phyloP scores from a whole-genome alignment of 2,113 vertebrate species.

The Illadopsis cleaveri region DNA sequence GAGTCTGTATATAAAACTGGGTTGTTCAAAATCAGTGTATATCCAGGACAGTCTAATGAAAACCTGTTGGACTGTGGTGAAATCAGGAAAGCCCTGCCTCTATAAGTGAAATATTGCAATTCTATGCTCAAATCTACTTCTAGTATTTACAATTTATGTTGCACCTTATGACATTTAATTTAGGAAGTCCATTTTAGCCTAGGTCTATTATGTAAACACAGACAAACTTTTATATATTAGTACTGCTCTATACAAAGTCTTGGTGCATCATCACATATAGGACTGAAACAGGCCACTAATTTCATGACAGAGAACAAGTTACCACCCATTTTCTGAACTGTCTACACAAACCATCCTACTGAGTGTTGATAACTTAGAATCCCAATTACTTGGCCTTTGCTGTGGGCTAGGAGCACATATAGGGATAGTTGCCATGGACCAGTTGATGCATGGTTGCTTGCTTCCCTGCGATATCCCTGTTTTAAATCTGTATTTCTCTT shows the following conservation, averaged over 20 bases:
- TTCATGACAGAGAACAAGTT: not conserved
- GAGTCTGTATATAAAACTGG: not conserved
- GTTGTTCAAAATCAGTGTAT: not conserved
- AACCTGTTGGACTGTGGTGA: not conserved
- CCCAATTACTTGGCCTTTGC: not conserved
- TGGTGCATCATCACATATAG: not conserved
- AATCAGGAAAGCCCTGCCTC: not conserved
- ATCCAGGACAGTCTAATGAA: not conserved
- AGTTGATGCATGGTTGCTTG: not conserved
- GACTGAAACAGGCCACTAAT: not conserved
- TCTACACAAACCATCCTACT: not conserved
- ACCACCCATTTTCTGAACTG: not conserved
- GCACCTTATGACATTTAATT: not conserved
- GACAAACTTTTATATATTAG: not conserved
- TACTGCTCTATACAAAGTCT: not conserved
- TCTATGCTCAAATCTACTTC: not conserved
- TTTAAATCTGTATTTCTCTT: not conserved
- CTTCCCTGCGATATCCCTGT: not conserved
- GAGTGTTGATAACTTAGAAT: not conserved
- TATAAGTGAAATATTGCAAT: not conserved
- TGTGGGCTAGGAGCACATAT: not conserved
- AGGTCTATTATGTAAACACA: not conserved
- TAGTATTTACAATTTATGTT: not conserved
- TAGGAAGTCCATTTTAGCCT: not conserved
- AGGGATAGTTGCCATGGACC: not conserved